Evolutionary conservation across 2,888 invertebrate species (phyloP), one percentile per base, ranked within the genome.

Genomic region (Hypercompe scribonia): DNA sequence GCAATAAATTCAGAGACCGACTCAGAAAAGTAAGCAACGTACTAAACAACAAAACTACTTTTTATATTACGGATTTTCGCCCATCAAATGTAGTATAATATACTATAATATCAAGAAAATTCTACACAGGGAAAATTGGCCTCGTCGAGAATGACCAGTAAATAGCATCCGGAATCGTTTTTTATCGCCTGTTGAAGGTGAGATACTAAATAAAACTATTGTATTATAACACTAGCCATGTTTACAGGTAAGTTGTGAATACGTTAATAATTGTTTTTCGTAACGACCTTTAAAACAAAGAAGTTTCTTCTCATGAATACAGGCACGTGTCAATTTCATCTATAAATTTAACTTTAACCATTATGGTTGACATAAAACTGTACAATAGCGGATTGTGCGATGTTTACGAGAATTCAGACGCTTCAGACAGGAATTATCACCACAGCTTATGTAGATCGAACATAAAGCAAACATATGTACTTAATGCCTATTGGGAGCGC

Each of bases 81-180:
- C 42, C 3, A 15, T 42, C 42, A 42, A 8, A 21, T 46, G 46
- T 50, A 50, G 24, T 8, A 54, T 54, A 2, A 10, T 21, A 24
- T n/a, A 24, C 11, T 8, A n/a, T 8, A n/a, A n/a, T 50, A 50
- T n/a, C 10, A 24, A n/a, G 8, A 15, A 65, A 7, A 39, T 39
- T 39, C 28, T 54, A 28, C n/a, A 65, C 21, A 15, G 18, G 65
- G 10, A n/a, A 28, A 65, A n/a, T 34, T 11, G 11, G n/a, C 36
- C 5, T 65, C n/a, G 11, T 65, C 34, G 34, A 64, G 34, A 34
- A 64, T 65, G 1, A 24, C 24, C 15, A 50, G 50, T 50, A 50
- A 50, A 21, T 65, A 36, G n/a, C 65, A 34, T n/a, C 65, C 65
- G 15, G 36, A 65, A 28, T 65, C 39, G 28, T 65, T 65, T 65